phyloP scores from a whole-genome alignment of 2,888 invertebrate species.

The Muschampia plurimacula region DNA sequence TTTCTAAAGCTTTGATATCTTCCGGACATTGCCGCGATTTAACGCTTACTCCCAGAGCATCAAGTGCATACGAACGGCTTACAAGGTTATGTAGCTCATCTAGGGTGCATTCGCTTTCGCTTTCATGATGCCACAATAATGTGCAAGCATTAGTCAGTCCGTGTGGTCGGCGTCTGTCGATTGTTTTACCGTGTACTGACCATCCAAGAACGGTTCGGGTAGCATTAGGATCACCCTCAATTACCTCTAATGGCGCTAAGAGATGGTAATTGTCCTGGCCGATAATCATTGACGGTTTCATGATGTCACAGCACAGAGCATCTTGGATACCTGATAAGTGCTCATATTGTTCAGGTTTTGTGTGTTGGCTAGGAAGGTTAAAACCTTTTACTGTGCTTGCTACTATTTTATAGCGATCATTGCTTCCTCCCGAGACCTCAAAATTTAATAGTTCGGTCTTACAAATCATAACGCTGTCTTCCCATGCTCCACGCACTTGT shows the following conservation, averaged over 20 bases:
- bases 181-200: conserved; percentile 6
- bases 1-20: not conserved
- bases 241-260: conserved; percentile 4
- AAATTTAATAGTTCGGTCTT: not conserved
- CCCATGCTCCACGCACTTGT: conserved; percentile 12
- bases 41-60: conserved; percentile 1
- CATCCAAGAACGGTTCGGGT: conserved; percentile 9
- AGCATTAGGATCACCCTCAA: not conserved
- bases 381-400: not conserved
- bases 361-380: not conserved
- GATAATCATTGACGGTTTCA: conserved; percentile 33
- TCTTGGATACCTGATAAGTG: not conserved
- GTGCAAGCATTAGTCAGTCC: conserved; percentile 2
- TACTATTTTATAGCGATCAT: not conserved
- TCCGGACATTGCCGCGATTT: not conserved
- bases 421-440: conserved; percentile 7
- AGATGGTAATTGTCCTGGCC: conserved; percentile 25
- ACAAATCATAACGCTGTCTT: not conserved
- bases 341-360: not conserved
- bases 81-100: not conserved
- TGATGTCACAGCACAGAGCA: not conserved
- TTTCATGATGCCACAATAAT: not conserved
- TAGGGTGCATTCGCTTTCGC: not conserved
- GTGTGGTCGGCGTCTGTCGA: not conserved
- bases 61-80: conserved; percentile 6